Base-by-base conservation (phyloP, 2,888 invertebrate species). In the Athalia circularis region DNA sequence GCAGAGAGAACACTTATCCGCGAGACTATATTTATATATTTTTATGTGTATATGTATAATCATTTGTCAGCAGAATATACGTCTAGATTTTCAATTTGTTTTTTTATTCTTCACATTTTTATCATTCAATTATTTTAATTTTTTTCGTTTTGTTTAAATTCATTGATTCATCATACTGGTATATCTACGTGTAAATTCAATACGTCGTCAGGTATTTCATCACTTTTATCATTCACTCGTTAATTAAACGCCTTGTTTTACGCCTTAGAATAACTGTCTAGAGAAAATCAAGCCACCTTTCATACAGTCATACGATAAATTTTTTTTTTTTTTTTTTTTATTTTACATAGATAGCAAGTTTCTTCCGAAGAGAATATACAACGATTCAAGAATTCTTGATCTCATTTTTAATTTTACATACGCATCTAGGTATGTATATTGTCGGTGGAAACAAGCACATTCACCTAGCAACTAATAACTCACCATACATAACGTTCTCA, bases 401-500 rank as follows among this genome's bases (percentile, higher is more conserved):
- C 29, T 13, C n/a, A 62, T 62, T 75, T 48, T 62, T 62, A 6
- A 47, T 61, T 47, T 48, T n/a, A 13, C 61, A 61, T 13, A 13
- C 61, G 13, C 13, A 61, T 61, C n/a, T 61, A 29, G 13, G 5
- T 48, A 62, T 45, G 50, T 50, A 62, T 29, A 50, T 75, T 62
- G 62, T 59, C 50, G 62, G 59, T 50, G 62, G 52, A 75, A 75
- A 62, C 62, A 15, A 62, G 52, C 62, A 15, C 50, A 59, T 75
- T 75, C 62, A 75, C 64, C 52, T 75, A n/a, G 8, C 13, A 29
- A 62, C 13, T 62, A 61, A 72, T 59, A 72, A 75, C 75, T 72
- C 62, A 52, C 62, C 75, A 64, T 75, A 75, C 75, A 64, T 75
- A 72, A 59, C 79, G 65, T 79, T 79, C 70, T 80, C 83, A 86